phyloP scores from a whole-genome alignment of 2,888 invertebrate species.

The Phasia obesa region DNA sequence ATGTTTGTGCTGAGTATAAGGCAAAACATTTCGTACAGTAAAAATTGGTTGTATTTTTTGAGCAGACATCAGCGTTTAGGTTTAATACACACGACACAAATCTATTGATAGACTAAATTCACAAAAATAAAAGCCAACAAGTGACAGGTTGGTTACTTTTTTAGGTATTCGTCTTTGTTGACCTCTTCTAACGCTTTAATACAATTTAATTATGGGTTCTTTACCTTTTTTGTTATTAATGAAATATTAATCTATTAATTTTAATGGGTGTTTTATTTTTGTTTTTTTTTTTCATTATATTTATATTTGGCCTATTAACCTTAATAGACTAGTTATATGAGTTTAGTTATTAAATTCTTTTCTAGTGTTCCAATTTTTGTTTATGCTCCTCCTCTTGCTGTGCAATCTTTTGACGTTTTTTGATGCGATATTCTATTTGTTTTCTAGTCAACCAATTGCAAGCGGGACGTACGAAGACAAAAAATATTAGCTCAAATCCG shows the following conservation, averaged over 20 bases:
- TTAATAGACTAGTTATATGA: no score
- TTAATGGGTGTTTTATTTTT: slow-evolving; percentile 21
- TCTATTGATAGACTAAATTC: slow-evolving; percentile 6
- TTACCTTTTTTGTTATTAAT: slow-evolving; percentile 1
- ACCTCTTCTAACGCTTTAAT: slow-evolving; percentile 19
- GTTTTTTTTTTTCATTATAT: not conserved
- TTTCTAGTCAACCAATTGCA: slow-evolving; percentile 77
- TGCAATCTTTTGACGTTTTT: slow-evolving; percentile 65
- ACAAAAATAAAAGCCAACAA: slow-evolving; percentile 5
- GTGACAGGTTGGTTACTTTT: slow-evolving; percentile 45
- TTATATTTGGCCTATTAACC: slow-evolving; percentile 8
- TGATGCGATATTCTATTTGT: slow-evolving; percentile 74
- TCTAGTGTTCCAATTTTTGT: slow-evolving; percentile 21
- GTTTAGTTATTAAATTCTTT: no score
- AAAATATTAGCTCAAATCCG: slow-evolving; percentile 85
- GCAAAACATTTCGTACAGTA: slow-evolving; percentile 24
- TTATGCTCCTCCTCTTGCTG: slow-evolving; percentile 46
- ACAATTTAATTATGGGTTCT: slow-evolving; percentile 57
- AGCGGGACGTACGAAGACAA: slow-evolving; percentile 77
- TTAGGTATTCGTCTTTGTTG: slow-evolving; percentile 3
- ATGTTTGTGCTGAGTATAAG: slow-evolving; percentile 14
- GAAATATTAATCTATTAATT: not conserved
- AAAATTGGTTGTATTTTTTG: slow-evolving; percentile 59
- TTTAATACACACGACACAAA: no score
- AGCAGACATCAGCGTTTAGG: slow-evolving; percentile 10